These are phyloP conservation scores for Pipistrellus pygmaeus DNA, from an alignment of 2,797 vertebrate species.

Conservation along the genomic window DNA sequence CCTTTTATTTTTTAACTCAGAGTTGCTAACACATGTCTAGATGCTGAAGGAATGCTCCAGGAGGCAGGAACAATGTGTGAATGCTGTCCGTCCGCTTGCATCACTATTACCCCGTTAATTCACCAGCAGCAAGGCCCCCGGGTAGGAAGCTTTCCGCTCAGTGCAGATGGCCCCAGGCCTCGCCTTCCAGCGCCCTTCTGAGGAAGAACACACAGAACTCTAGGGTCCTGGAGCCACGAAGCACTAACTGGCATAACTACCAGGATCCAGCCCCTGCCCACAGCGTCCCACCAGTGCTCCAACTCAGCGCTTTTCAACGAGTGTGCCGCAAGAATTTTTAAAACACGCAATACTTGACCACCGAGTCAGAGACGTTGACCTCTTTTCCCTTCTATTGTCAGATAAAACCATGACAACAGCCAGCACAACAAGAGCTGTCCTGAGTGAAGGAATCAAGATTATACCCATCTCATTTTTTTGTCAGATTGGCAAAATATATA, in stretches of 20 bases:
- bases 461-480: neutral
- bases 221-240: neutral
- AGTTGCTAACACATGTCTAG: neutral
- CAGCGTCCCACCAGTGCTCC: neutral
- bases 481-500: neutral
- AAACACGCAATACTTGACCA: neutral
- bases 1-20: neutral
- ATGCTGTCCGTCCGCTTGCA: neutral
- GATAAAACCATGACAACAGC: neutral
- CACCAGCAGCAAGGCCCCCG: neutral
- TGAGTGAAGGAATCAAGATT: neutral
- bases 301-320: neutral
- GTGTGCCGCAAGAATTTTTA: neutral
- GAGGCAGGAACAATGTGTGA: neutral
- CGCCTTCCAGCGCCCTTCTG: neutral
- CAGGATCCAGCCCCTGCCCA: neutral
- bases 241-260: neutral
- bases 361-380: neutral
- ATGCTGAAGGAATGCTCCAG: neutral
- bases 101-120: neutral
- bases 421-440: neutral
- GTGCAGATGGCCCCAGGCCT: accelerated
- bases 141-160: neutral
- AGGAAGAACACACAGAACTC: neutral
- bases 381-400: neutral